Percentiles rank a stretch among this genome's conserved stretches.
Conservation (phyloP, 2,113 vertebrate genomes). For the Microcebus jonahi region DNA sequence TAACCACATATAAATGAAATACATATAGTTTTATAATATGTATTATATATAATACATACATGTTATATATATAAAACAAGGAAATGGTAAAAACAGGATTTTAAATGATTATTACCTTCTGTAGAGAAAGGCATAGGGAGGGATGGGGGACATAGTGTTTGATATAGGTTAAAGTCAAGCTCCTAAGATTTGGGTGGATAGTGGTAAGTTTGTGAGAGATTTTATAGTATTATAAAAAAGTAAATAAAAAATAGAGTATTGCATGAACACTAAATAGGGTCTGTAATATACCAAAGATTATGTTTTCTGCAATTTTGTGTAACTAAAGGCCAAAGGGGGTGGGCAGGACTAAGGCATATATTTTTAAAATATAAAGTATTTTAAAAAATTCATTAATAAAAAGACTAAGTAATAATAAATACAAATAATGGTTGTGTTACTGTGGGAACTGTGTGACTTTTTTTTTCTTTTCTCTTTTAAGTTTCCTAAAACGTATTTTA, state of each 20-base stretch:
- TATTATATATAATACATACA: no score
- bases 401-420: not conserved
- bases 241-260: not conserved
- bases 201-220: not conserved
- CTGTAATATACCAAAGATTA: not conserved
- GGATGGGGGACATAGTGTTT: not conserved
- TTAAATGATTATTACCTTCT: not conserved
- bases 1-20: not conserved
- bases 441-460: not conserved
- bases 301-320: not conserved
- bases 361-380: not conserved
- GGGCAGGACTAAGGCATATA: not conserved
- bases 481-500: slow-evolving; percentile 38
- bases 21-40: no score
- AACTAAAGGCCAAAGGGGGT: not conserved
- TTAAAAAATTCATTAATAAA: not conserved
- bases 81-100: not conserved
- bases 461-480: not conserved
- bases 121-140: not conserved
- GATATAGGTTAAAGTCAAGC: not conserved
- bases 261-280: not conserved
- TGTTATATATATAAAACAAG: not conserved
- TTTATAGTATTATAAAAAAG: slow-evolving; percentile 14
- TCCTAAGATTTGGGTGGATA: not conserved
- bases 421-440: not conserved